phyloP scores from a whole-genome alignment of 2,113 vertebrate species.

The Varanus komodoensis region DNA sequence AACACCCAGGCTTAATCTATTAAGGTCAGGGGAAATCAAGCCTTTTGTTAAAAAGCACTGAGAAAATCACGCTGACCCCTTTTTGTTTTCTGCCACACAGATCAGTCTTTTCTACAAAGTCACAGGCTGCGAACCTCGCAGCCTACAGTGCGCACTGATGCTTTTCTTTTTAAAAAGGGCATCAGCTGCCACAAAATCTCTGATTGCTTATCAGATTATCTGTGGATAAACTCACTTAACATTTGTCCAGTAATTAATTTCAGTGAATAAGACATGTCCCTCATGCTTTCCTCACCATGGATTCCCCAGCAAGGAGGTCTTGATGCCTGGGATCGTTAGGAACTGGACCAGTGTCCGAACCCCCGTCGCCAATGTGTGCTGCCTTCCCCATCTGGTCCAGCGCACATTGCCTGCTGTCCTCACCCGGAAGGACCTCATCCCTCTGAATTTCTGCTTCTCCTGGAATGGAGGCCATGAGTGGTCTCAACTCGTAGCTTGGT shows the following conservation, averaged over 20 bases:
- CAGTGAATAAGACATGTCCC: background rate
- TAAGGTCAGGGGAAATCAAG: slow-evolving; percentile 48
- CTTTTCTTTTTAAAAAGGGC: background rate
- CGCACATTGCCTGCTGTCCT: background rate
- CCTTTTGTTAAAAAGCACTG: slow-evolving; percentile 51
- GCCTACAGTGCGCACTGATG: background rate
- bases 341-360: no score
- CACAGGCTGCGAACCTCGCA: background rate
- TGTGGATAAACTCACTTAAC: slow-evolving; percentile 26
- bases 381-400: no score
- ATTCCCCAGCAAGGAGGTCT: background rate
- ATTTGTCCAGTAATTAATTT: background rate
- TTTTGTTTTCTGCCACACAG: slow-evolving; percentile 28
- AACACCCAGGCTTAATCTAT: slow-evolving; percentile 70
- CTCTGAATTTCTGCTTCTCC: background rate
- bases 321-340: background rate
- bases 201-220: slow-evolving; percentile 14
- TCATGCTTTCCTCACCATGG: background rate
- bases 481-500: background rate
- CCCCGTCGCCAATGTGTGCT: background rate
- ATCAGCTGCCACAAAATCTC: slow-evolving; percentile 10
- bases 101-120: slow-evolving; percentile 46
- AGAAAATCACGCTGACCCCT: slow-evolving; percentile 53
- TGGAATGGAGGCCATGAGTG: background rate
- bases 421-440: fast-evolving